Evolutionary conservation across 1,140 invertebrate species (phyloP).

Genomic region (Drosophila subobscura): DNA sequence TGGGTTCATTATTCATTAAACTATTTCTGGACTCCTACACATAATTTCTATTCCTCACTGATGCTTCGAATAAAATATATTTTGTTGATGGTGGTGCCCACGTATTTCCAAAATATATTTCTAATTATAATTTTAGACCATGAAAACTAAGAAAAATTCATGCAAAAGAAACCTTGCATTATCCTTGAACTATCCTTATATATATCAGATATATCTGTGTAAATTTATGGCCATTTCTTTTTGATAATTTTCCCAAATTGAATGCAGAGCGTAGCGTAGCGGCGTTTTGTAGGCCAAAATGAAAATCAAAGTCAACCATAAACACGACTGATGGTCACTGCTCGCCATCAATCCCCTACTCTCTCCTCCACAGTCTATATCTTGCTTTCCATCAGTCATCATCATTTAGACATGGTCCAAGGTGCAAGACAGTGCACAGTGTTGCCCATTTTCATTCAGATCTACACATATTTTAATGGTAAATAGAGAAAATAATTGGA

Average conservation of each 20-base stretch:
- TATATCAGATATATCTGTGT: conserved; percentile 23
- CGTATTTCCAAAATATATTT: conserved; percentile 37
- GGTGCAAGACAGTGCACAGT: conserved; percentile 27
- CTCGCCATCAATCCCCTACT: not conserved
- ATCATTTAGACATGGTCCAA: conserved; percentile 45
- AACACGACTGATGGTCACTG: conserved; percentile 45
- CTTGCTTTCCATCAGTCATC: conserved; percentile 48
- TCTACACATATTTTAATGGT: no score
- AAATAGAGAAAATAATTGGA: no score
- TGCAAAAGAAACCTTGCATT: conserved; percentile 18
- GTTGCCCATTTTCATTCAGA: not conserved
- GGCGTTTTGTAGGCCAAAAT: conserved; percentile 44
- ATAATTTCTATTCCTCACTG: no score
- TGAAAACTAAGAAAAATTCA: conserved; percentile 21
- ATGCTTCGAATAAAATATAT: conserved; percentile 1
- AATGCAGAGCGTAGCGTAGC: conserved; percentile 63
- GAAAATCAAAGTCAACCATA: conserved; percentile 55
- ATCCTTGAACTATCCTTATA: conserved; percentile 68
- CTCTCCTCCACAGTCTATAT: conserved; percentile 10
- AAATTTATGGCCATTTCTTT: conserved; percentile 72
- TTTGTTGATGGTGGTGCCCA: conserved; percentile 8
- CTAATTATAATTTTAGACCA: conserved; percentile 27
- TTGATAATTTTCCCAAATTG: conserved; percentile 53
- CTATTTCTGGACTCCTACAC: not conserved
- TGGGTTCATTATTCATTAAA: not conserved